Percentiles rank a stretch among this genome's conserved stretches.
These are phyloP conservation scores for Copidosoma aretas DNA, from an alignment of 2,888 invertebrate genomes.

Conservation along the genomic window DNA sequence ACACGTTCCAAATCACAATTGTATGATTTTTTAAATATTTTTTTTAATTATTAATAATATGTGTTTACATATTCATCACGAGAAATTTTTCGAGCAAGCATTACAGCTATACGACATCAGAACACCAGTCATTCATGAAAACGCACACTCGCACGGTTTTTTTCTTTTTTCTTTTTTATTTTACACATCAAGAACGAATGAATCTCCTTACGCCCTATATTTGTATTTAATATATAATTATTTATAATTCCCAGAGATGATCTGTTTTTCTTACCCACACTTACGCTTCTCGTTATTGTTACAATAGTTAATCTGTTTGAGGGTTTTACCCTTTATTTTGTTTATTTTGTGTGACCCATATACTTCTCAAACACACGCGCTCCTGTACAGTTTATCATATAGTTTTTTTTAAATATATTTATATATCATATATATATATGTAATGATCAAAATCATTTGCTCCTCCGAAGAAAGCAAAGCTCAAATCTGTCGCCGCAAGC, in stretches of 20 bases:
- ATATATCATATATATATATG: not conserved
- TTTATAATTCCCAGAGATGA: constrained; percentile 17
- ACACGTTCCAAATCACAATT: constrained; percentile 24
- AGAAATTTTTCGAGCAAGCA: no score
- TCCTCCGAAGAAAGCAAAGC: constrained; percentile 34
- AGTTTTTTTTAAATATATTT: not conserved
- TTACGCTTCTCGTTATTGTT: constrained; percentile 17
- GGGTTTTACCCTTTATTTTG: not conserved
- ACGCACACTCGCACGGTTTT: constrained; percentile 10
- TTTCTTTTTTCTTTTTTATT: constrained; percentile 1
- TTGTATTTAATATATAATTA: constrained; percentile 26
- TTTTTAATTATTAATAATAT: no score
- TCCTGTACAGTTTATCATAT: no score
- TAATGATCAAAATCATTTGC: constrained; percentile 28
- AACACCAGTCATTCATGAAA: constrained; percentile 1
- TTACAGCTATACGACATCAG: no score
- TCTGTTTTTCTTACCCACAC: constrained; percentile 16
- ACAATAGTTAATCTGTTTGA: constrained; percentile 3
- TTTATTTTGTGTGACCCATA: not conserved
- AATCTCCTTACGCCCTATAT: constrained; percentile 19
- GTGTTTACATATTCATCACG: no score
- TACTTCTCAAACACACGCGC: not conserved
- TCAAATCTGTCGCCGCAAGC: constrained; percentile 29
- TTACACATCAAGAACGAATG: constrained; percentile 40
- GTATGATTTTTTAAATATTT: constrained; percentile 6